Evolutionary conservation across 2,888 invertebrate species (phyloP).

Genomic region (Thera britannica): DNA sequence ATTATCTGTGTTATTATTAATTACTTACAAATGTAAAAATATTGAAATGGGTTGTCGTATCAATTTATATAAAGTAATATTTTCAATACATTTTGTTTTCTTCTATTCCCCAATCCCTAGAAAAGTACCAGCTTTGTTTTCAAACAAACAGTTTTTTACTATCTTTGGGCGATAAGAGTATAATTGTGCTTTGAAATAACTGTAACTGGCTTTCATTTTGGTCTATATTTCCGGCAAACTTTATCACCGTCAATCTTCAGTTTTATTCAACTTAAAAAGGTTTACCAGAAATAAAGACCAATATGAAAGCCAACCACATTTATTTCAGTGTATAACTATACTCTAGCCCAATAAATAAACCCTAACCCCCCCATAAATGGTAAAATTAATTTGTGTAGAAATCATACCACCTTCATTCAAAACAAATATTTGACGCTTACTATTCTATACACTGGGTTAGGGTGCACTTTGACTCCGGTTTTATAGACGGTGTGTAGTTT

Average conservation of each 20-base stretch:
- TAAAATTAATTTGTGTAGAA: no score
- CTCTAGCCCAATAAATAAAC: no score
- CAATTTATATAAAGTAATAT: constrained; percentile 77
- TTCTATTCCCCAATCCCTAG: constrained; percentile 32
- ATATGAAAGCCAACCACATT: no score
- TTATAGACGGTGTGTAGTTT: background rate
- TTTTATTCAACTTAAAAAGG: no score
- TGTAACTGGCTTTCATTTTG: no score
- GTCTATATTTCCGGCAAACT: no score
- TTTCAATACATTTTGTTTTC: constrained; percentile 66
- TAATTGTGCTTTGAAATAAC: no score
- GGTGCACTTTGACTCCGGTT: background rate
- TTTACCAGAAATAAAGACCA: no score
- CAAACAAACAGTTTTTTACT: background rate
- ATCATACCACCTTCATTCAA: background rate
- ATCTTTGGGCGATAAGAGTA: no score
- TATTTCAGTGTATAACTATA: no score
- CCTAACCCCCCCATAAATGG: no score
- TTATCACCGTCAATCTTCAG: no score
- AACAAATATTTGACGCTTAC: background rate
- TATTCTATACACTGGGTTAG: background rate
- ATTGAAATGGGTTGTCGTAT: constrained; percentile 77
- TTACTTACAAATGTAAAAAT: constrained; percentile 39
- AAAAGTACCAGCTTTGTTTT: background rate
- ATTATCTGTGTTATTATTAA: constrained; percentile 44